Percentiles rank a stretch among this genome's conserved stretches.
phyloP scores from a whole-genome alignment of 2,113 vertebrate genomes.

The Notechis scutatus region DNA sequence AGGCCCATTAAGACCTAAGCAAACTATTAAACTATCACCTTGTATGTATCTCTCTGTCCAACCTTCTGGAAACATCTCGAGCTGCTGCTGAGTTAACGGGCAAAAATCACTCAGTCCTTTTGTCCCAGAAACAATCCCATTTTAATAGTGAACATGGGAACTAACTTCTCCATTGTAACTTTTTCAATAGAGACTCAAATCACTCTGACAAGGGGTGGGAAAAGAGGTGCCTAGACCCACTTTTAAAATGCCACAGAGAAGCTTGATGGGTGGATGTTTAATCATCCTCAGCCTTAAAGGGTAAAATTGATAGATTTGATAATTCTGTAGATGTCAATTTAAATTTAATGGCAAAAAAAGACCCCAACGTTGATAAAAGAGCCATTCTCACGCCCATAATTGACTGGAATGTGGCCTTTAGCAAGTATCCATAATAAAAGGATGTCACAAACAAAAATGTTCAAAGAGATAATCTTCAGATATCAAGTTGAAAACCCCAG shows the following conservation, averaged over 20 bases:
- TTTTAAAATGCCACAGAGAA: constrained; percentile 37
- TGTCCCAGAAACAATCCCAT: constrained; percentile 53
- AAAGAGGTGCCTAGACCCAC: constrained; percentile 59
- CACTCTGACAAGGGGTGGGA: constrained; percentile 51
- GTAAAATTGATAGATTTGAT: constrained; percentile 51
- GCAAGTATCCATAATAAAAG: neutral
- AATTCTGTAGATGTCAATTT: constrained; percentile 44
- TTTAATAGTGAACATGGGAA: constrained; percentile 48
- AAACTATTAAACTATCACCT: constrained; percentile 44
- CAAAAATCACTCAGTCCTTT: constrained; percentile 52
- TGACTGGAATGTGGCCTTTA: neutral
- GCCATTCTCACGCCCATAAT: neutral
- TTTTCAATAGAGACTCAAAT: constrained; percentile 62
- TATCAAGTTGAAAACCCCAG: neutral
- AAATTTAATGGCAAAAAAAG: neutral
- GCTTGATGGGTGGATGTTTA: constrained; percentile 38
- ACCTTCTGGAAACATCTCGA: constrained; percentile 43
- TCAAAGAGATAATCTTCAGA: neutral
- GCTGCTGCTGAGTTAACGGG: neutral
- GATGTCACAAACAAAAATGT: neutral
- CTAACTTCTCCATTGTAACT: constrained; percentile 60
- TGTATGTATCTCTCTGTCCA: neutral
- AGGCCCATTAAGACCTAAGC: constrained; percentile 23
- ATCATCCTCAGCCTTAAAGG: constrained; percentile 53
- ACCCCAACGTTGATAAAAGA: neutral